Base-by-base conservation (phyloP, 2,797 vertebrate genomes). In the Glossophaga mutica region DNA sequence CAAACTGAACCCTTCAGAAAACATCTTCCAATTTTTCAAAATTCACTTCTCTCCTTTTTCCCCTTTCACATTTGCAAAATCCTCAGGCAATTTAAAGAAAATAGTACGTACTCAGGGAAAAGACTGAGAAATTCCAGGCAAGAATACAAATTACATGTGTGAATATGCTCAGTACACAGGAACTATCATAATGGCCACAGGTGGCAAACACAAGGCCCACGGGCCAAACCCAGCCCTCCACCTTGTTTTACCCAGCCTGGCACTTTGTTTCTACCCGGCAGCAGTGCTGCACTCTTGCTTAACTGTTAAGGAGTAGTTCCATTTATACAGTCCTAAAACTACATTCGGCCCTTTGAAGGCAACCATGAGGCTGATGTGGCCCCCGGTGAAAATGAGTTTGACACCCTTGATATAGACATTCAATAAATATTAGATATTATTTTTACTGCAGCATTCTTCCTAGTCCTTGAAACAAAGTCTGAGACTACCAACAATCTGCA, bases 391-490 rank as follows among this genome's bases (percentile, higher is more conserved):
- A 57, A 4, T 57, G 57, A 59, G 24, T 59, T 12, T 59, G 57
- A 59, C 24, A 59, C 10, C 57, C 24, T 57, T 59, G 57, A 57
- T 52, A 46, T 7, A 86, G 37, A 10, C 50, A 87, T 21, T 93
- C 46, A 93, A 87, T 76, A 87, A 87, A 82, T 37, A 15, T 67
- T 78, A 76, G 57, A 21, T 89, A 91, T 87, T 55, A 62, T 42
- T 93, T 94, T 87, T 94, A 95, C 24, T 93, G n/a, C 29, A n/a
- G 55, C 55, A 84, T 82, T 93, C n/a, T 22, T 91, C 46, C 48
- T 62, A 19, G 42, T 74, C 26, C 70, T 86, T 90, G 62, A 89
- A 78, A 84, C 42, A 74, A 91, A 84, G 34, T 70, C 9, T 78
- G 6, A 97, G 52, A 87, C 57, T 42, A 95, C 18, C 26, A 93